Evolutionary conservation across 2,888 invertebrate species (phyloP).

Genomic region (Hirtodrosophila trivittata): DNA sequence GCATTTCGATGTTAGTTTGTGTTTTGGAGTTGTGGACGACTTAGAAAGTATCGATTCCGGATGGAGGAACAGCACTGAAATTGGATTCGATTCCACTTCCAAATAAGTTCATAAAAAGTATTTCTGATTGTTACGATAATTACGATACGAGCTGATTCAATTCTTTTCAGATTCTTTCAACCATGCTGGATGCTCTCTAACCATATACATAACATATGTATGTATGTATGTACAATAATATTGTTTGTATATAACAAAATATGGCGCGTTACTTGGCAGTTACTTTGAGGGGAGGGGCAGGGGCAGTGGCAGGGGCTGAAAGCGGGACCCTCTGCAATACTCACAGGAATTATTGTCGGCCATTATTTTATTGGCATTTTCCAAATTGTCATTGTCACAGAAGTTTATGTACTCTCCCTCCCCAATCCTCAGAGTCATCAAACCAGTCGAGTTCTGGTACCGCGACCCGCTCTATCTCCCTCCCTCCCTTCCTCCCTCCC

Average conservation of each 20-base stretch:
- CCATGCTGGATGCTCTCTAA: not conserved
- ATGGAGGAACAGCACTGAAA: conserved; percentile 2
- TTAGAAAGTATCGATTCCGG: conserved; percentile 29
- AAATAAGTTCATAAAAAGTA: conserved; percentile 17
- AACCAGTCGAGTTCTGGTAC: conserved; percentile 15
- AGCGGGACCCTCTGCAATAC: conserved; percentile 3
- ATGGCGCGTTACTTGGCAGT: conserved; percentile 9
- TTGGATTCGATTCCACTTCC: conserved; percentile 13
- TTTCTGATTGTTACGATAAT: conserved; percentile 12
- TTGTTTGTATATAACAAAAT: not conserved
- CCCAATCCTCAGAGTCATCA: conserved; percentile 1
- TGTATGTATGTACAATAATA: not conserved
- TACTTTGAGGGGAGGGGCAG: not conserved
- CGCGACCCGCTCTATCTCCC: conserved; percentile 7
- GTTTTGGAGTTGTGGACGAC: conserved; percentile 15
- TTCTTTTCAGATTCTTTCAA: not conserved
- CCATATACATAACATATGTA: not conserved
- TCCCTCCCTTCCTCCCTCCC: not conserved
- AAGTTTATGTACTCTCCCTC: conserved; percentile 31
- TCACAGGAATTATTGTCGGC: conserved; percentile 69
- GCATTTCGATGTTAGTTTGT: conserved; percentile 55
- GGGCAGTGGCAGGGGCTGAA: not conserved
- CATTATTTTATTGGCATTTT: conserved; percentile 74
- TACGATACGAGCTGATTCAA: not conserved
- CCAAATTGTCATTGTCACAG: conserved; percentile 58